phyloP scores from a whole-genome alignment of 1,140 invertebrate species.

The Archegozetes longisetosus region DNA sequence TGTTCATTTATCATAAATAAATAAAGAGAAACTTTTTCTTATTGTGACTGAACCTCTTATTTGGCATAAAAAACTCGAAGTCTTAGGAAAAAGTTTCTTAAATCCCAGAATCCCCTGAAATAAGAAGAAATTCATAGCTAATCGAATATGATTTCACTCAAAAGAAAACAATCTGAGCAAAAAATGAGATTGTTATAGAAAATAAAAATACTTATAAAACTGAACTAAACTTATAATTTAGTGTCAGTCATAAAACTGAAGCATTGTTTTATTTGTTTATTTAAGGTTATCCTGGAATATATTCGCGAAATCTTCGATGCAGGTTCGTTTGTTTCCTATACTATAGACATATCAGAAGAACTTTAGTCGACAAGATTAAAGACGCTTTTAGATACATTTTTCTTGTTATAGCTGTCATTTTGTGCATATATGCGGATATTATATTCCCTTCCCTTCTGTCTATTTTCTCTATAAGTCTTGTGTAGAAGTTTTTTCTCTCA shows the following conservation, averaged over 20 bases:
- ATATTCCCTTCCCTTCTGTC: background rate
- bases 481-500: too few species aligned
- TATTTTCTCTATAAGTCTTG: background rate
- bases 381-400: background rate
- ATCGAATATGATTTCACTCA: too few species aligned
- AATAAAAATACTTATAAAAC: background rate
- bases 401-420: background rate
- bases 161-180: too few species aligned
- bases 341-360: background rate
- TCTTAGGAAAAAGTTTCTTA: too few species aligned
- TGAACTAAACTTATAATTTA: background rate
- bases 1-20: too few species aligned
- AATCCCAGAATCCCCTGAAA: too few species aligned
- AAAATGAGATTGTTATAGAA: too few species aligned
- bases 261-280: background rate
- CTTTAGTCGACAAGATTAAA: background rate
- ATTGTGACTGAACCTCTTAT: too few species aligned
- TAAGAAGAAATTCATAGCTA: too few species aligned
- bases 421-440: background rate
- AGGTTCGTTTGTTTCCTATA: slow-evolving; percentile 23
- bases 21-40: too few species aligned
- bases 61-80: too few species aligned
- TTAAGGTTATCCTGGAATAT: slow-evolving; percentile 62
- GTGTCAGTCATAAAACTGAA: background rate
- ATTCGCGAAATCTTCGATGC: slow-evolving; percentile 72